A percentile compares a stretch with the other conserved stretches of the same genome.
phyloP scores from a whole-genome alignment of 2,888 invertebrate species.

The Drosophila mayaguana region DNA sequence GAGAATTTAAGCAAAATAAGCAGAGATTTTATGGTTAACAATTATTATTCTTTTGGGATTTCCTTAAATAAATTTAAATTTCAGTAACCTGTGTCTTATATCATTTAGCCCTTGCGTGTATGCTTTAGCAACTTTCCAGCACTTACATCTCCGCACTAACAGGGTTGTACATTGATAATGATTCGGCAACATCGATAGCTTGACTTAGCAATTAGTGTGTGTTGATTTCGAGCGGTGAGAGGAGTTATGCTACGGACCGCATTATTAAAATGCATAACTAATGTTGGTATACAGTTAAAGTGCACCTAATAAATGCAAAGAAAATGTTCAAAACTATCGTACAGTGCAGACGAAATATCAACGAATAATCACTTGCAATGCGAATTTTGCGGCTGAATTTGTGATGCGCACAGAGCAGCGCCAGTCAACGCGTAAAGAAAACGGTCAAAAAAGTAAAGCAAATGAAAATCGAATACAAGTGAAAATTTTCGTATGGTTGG shows the following conservation, averaged over 20 bases:
- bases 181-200: conserved; percentile 21
- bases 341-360: conserved; percentile 7
- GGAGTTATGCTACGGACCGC: conserved; percentile 12
- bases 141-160: conserved; percentile 9
- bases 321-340: conserved; percentile 18
- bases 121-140: background rate
- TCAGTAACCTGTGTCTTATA: background rate
- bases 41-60: accelerated
- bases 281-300: conserved; percentile 29
- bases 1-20: too few species aligned
- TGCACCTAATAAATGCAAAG: conserved; percentile 26
- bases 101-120: conserved; percentile 10
- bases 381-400: conserved; percentile 42
- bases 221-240: conserved; percentile 54
- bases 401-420: conserved; percentile 67
- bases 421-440: conserved; percentile 45
- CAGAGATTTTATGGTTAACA: background rate
- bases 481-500: conserved; percentile 55
- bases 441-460: conserved; percentile 30
- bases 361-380: conserved; percentile 5
- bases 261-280: conserved; percentile 39
- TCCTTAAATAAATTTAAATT: background rate
- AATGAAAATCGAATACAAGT: conserved; percentile 54
- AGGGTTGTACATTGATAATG: conserved; percentile 7
- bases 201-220: conserved; percentile 41